Evolutionary conservation across 2,113 vertebrate genomes (phyloP), one percentile per base, ranked within the genome.

Genomic region (Heterochromis multidens): DNA sequence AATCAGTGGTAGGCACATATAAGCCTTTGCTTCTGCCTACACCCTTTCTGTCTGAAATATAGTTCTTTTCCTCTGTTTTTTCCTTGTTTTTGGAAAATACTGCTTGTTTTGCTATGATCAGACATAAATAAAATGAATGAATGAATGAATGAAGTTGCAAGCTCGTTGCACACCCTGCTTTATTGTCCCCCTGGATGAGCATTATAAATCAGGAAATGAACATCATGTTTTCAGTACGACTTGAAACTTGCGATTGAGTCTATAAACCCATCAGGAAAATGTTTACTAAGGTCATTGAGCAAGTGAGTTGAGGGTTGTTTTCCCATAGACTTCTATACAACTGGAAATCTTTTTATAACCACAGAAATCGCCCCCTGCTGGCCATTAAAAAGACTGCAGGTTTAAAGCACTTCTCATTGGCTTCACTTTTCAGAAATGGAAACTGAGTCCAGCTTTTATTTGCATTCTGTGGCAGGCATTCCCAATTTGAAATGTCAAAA

Each of bases 281-380:
- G 40, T 49, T 49, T 49, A 49, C 40, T 4, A 27, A 46, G 46
- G 65, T 70, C 23, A 70, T 16, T 2, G 40, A 70, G 23, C 25
- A 46, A 70, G 40, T 27, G 65, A 46, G 14, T 25, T 46, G 16
- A 10, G 37, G 23, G 40, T 46, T 7, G 35, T 70, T 46, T 46
- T 0, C 23, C 40, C 23, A 46, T 70, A 0, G 17, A 19, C 40
- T 46, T 70, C 23, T 2, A 46, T 4, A 0, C 1, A 49, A 0
- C 40, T 19, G 23, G 14, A 27, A 2, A 5, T 46, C 23, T 46
- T 27, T 27, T 19, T 16, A 23, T 7, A 7, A 46, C 40, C 3
- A 46, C 40, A 46, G 65, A 8, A 11, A 29, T 1, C 2, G 23
- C 23, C 65, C 11, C 65, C 65, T 70, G 40, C 40, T 49, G 65